Evolutionary conservation across 2,888 invertebrate genomes (phyloP).

Genomic region (Hylaea fasciaria): DNA sequence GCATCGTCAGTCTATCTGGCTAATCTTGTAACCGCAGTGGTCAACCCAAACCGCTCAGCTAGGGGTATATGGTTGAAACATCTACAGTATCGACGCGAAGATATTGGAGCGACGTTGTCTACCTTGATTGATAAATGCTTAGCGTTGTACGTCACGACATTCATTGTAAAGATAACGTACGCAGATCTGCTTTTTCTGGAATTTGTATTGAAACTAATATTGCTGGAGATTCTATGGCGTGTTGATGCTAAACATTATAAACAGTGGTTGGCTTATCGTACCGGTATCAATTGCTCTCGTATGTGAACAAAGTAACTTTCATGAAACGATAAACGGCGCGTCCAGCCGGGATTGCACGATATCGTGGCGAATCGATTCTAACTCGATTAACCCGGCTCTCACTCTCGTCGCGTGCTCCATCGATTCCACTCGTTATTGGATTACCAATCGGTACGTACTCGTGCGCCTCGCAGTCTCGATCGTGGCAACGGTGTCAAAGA

Average conservation of each 20-base stretch:
- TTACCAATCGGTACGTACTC: slow-evolving; percentile 32
- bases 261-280: slow-evolving; percentile 5
- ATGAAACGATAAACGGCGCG: slow-evolving; percentile 26
- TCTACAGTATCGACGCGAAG: no score
- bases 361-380: slow-evolving; percentile 67
- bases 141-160: no score
- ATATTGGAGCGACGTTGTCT: no score
- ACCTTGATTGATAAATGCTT: no score
- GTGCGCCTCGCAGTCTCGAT: background rate
- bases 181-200: background rate
- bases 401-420: slow-evolving; percentile 43
- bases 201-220: background rate
- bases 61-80: no score
- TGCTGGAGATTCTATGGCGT: background rate
- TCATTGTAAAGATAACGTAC: no score
- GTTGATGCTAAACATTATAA: background rate
- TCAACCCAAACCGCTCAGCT: no score
- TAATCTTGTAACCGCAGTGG: no score
- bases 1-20: background rate
- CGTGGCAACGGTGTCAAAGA: slow-evolving; percentile 46
- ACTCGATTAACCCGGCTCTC: slow-evolving; percentile 60
- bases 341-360: slow-evolving; percentile 38
- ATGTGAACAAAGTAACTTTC: slow-evolving; percentile 41
- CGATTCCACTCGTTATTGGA: slow-evolving; percentile 47
- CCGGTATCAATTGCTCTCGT: slow-evolving; percentile 21